Evolutionary conservation across 2,113 vertebrate genomes (phyloP), one percentile per base, ranked within the genome.

Genomic region (Ceyx cyanopectus): DNA sequence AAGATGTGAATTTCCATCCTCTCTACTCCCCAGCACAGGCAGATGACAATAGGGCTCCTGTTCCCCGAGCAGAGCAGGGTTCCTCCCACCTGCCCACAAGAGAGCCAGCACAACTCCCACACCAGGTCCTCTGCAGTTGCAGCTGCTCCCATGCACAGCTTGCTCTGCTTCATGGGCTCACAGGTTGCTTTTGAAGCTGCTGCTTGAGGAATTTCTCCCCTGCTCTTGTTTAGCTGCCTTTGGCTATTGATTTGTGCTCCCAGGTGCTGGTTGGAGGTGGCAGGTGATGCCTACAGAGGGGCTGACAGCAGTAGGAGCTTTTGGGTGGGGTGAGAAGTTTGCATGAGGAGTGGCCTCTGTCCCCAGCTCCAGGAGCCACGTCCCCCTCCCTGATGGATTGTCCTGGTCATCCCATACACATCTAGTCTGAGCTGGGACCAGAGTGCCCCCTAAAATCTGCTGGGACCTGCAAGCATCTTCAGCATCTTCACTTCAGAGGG

Each of bases 41-140:
- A 32, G 41, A 68, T 81, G 74, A 94, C 89, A 94, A 95, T 43
- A 85, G 81, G 79, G 46, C 82, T 95, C 78, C 84, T 78, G 76
- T 87, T 90, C 68, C 75, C 69, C 0, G 0, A 90, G 81, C 63
- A 85, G 10, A 80, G 58, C 1, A 7, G 72, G 68, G 91, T 93
- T 94, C 95, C 91, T 96, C 92, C 96, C 84, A 85, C 95, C 95
- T 94, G 94, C 91, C 95, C 63, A 91, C 89, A 94, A 70, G 1
- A 81, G 66, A 2, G 14, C 3, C 23, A 90, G 92, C 92, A 73
- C 69, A 69, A 92, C 94, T 94, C 92, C 84, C 89, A 93, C 85
- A 63, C 48, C 3, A 80, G 70, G 81, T 81, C 96, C 81, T 27
- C 73, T 16, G 20, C 83, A 63, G 72, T 62, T 86, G 87, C 83